These are phyloP conservation scores for Atherinosoma microstoma DNA, from an alignment of 2,797 vertebrate species.

Conservation along the genomic window DNA sequence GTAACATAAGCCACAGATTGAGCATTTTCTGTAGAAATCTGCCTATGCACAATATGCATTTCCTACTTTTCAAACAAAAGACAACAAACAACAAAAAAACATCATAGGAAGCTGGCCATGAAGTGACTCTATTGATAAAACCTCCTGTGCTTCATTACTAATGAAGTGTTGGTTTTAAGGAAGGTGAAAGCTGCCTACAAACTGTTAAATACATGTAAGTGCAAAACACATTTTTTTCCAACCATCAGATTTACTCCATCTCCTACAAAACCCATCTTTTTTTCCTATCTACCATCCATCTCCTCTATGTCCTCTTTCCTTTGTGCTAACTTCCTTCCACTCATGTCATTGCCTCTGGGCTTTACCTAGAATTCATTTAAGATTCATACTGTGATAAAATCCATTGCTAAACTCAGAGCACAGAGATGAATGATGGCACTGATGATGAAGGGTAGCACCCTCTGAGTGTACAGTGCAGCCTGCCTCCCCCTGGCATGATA, in stretches of 20 bases:
- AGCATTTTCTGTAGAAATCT: conserved; percentile 33
- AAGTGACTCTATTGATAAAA: conserved; percentile 35
- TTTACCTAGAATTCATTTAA: conserved; percentile 64
- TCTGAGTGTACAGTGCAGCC: conserved; percentile 3
- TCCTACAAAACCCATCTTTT: conserved; percentile 46
- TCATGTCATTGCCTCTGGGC: conserved; percentile 42
- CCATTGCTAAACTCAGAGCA: conserved; percentile 58
- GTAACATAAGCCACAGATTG: conserved; percentile 29
- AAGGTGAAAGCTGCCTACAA: conserved; percentile 22
- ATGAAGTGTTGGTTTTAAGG: conserved; percentile 26
- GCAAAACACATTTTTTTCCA: conserved; percentile 45
- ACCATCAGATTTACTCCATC: conserved; percentile 54
- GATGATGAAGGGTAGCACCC: conserved; percentile 24
- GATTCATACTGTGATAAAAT: conserved; percentile 67
- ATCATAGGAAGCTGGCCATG: background rate
- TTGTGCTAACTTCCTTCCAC: conserved; percentile 51
- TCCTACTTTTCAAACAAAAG: background rate
- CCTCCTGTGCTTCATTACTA: conserved; percentile 32
- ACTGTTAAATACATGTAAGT: conserved; percentile 43
- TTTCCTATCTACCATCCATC: conserved; percentile 45
- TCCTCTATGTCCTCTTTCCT: conserved; percentile 5
- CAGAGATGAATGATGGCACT: conserved; percentile 54
- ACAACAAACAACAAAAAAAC: conserved; percentile 11
- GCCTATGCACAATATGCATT: background rate
- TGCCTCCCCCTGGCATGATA: conserved; percentile 9